Base-by-base conservation (phyloP, 2,888 invertebrate genomes). In the Arge pagana region DNA sequence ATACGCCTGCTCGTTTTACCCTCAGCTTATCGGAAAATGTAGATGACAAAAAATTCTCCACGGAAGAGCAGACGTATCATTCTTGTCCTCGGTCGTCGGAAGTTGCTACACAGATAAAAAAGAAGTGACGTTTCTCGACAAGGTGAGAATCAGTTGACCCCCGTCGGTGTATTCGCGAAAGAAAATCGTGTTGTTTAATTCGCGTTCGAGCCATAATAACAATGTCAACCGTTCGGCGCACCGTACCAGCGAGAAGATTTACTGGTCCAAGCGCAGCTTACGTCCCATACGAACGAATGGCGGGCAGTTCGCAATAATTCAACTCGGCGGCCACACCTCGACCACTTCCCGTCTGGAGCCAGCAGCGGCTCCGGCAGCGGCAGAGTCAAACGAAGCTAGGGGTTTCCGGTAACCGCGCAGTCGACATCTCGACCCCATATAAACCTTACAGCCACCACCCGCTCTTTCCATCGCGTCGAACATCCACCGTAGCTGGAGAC, bases 321-420 rank as follows among this genome's bases (percentile, higher is more conserved):
- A 74, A 71, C 70, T 72, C 66, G 65, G 68, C 66, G 67, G 68
- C 72, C 73, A 71, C 73, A 72, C 73, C 73, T 74, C 68, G 71
- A 63, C 70, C 68, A 71, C 72, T 72, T 72, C 67, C 71, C 70
- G 69, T 73, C 72, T 64, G 66, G 62, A 69, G 66, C 59, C 62
- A 58, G n/a, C 18, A 24, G 30, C 4, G 63, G 61, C 61, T 37
- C 43, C 40, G 55, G 48, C 45, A 65, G 63, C 59, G 63, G 64
- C 59, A 64, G 64, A 62, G n/a, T n/a, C n/a, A n/a, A n/a, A n/a
- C n/a, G 43, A 58, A 62, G 63, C 61, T 59, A 64, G 66, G 61
- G 64, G 57, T 67, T 71, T 71, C 68, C 71, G 68, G 68, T 68
- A 71, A 65, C 68, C 65, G 64, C 65, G 65, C 61, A 61, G 60